Evolutionary conservation across 2,888 invertebrate species (phyloP).

Genomic region (Hecatera dysodea): DNA sequence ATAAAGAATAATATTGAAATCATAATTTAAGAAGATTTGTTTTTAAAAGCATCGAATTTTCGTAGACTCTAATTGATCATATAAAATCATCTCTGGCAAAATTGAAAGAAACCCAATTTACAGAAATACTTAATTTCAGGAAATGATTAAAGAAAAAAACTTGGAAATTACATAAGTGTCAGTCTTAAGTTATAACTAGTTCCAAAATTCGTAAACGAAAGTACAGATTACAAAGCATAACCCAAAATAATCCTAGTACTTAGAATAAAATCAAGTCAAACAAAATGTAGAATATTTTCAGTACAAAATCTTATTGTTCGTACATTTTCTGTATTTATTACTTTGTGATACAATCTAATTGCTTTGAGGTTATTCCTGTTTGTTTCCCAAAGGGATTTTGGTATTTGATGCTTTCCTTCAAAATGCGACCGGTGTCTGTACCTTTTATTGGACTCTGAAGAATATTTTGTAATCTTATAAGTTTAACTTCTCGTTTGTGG

Average conservation of each 20-base stretch:
- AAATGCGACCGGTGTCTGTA: constrained; percentile 47
- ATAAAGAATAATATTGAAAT: neutral
- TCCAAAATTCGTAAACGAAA: neutral
- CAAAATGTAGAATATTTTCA: constrained; percentile 38
- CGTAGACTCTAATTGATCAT: too few relatives aligned
- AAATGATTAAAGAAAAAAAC: too few relatives aligned
- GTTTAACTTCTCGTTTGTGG: constrained; percentile 33
- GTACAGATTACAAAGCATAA: constrained; percentile 25
- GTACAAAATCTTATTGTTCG: constrained; percentile 52
- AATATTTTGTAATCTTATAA: constrained; percentile 42
- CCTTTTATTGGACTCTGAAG: constrained; percentile 59
- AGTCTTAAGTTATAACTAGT: constrained; percentile 14
- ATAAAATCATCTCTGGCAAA: too few relatives aligned
- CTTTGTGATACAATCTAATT: constrained; percentile 64
- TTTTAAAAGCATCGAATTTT: too few relatives aligned
- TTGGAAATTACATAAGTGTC: constrained; percentile 4
- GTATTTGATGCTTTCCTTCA: constrained; percentile 62
- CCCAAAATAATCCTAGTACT: constrained; percentile 34
- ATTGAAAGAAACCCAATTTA: too few relatives aligned
- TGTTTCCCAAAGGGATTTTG: constrained; percentile 65
- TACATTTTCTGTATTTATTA: constrained; percentile 57
- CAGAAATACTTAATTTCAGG: too few relatives aligned
- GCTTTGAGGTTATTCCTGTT: constrained; percentile 56
- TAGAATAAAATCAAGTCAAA: constrained; percentile 26
- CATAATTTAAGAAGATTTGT: too few relatives aligned